A percentile compares a stretch with the other conserved stretches of the same genome.
Conservation (phyloP, 2,797 vertebrate genomes). For the Rallus crepitans region DNA sequence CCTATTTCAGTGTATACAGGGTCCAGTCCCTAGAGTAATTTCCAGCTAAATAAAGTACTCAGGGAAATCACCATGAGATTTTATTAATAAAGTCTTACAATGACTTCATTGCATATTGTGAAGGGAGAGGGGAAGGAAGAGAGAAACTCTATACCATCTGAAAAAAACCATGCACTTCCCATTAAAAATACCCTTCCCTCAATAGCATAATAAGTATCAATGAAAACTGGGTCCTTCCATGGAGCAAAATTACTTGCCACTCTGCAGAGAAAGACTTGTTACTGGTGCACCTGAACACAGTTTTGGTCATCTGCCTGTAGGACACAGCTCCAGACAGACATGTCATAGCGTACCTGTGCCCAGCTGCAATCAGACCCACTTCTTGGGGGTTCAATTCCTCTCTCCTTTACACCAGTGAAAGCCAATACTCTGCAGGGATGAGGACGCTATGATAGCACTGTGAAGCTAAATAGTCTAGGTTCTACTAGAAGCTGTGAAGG, state of each 20-base stretch:
- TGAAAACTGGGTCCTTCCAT: background rate
- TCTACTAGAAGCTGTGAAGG: background rate
- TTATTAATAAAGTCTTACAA: constrained; percentile 19
- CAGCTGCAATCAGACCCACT: background rate
- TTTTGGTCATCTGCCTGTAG: background rate
- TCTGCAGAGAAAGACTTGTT: background rate
- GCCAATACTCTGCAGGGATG: background rate
- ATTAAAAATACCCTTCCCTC: background rate
- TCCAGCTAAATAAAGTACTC: constrained; percentile 15
- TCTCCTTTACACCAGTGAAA: background rate
- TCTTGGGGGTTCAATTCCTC: background rate
- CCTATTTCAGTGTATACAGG: background rate
- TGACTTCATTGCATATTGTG: background rate
- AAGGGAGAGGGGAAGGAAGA: background rate
- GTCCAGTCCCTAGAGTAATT: background rate
- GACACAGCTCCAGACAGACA: background rate
- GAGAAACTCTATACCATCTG: background rate
- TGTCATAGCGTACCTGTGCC: background rate
- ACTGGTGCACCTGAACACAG: background rate
- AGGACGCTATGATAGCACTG: rapidly evolving
- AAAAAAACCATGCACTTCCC: background rate
- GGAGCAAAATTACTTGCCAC: background rate
- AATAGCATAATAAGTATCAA: background rate
- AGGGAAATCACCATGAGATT: background rate
- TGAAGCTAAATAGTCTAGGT: background rate